phyloP scores from a whole-genome alignment of 2,888 invertebrate species.

The Diachrysia chrysitis region DNA sequence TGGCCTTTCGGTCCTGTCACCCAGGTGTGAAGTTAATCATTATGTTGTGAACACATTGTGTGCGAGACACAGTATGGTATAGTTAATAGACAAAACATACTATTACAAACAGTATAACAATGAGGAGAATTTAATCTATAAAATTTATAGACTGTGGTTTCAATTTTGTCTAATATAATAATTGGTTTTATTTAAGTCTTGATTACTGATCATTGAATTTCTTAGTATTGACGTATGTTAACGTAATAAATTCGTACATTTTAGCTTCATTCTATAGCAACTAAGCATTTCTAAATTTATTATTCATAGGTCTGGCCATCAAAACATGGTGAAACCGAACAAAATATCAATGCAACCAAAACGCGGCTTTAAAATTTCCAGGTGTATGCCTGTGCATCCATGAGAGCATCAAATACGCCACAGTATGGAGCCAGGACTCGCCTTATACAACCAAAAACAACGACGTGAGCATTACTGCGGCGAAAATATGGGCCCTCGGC shows the following conservation, averaged over 20 bases:
- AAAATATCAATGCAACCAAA: neutral
- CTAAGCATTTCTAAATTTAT: too few relatives aligned
- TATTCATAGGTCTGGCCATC: neutral
- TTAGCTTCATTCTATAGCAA: too few relatives aligned
- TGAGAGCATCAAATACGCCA: slow-evolving; percentile 6
- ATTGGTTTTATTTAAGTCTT: too few relatives aligned
- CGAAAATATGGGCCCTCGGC: slow-evolving; percentile 72
- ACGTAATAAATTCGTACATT: too few relatives aligned
- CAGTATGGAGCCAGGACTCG: slow-evolving; percentile 3
- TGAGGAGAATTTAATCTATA: neutral
- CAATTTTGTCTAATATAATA: too few relatives aligned
- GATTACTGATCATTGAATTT: too few relatives aligned
- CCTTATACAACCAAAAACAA: slow-evolving; percentile 72
- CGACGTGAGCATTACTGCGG: slow-evolving; percentile 72
- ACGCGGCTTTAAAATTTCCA: neutral
- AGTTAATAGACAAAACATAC: neutral
- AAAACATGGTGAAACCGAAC: neutral
- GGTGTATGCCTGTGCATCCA: neutral
- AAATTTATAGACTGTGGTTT: neutral
- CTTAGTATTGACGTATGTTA: too few relatives aligned
- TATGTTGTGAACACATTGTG: neutral
- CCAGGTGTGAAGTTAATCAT: neutral
- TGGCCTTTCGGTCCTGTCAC: neutral
- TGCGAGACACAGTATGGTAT: neutral
- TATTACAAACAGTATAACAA: neutral